Base-by-base conservation (phyloP, 2,888 invertebrate species). In the Pegoplata infirma region DNA sequence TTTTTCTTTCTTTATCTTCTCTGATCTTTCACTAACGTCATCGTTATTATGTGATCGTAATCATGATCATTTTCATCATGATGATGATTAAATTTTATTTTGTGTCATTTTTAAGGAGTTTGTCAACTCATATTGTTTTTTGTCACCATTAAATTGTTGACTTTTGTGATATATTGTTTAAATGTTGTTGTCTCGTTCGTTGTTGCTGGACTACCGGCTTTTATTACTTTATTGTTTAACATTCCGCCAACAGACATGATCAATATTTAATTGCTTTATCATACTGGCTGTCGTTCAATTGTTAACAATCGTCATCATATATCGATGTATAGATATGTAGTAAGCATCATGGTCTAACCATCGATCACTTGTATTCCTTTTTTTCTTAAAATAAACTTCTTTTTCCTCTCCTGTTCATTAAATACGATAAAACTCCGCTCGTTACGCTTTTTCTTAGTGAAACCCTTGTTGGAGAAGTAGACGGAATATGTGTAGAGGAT, bases 181-280 rank as follows among this genome's bases (percentile, higher is more conserved):
- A 10, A 3, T 53, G 44, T 49, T 59, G 28, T 59, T 55, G 59
- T 46, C n/a, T n/a, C n/a, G n/a, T n/a, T n/a, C n/a, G n/a, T n/a
- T n/a, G n/a, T n/a, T 23, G 36, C 23, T 23, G n/a, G 72, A 59
- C 69, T 69, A 74, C 40, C 78, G 68, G 79, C 75, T 73, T 72
- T 80, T 76, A 73, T 76, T 67, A 68, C 73, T 80, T 76, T 76
- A 73, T 76, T 80, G 73, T 64, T 80, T 58, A 68, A 72, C 67
- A 79, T 79, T 79, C 79, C 67, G 79, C 75, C 79, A 79, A 79
- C 84, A 86, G 86, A 87, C 87, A 85, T 86, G 87, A 87, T 87
- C 87, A 87, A 86, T 85, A 87, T 87, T 87, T 87, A 87, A 87
- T 87, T 87, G 87, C 87, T 85, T 83, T 73, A 69, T 76, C 78